These are phyloP conservation scores for Mustela lutreola DNA, from an alignment of 2,113 vertebrate genomes.

Conservation along the genomic window DNA sequence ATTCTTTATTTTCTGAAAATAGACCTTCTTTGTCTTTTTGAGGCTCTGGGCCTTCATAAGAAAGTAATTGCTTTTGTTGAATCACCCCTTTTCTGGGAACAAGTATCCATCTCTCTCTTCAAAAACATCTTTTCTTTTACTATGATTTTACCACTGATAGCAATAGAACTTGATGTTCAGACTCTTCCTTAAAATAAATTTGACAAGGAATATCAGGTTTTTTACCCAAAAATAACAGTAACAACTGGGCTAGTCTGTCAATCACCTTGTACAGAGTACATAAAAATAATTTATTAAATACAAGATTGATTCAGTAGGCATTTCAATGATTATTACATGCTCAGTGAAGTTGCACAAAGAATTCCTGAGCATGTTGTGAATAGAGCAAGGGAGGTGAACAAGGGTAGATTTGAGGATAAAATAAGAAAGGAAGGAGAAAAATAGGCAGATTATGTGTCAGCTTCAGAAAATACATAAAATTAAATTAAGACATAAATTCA, in stretches of 20 bases:
- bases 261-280: background rate
- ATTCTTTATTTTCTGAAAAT: conserved; percentile 65
- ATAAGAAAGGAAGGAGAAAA: background rate
- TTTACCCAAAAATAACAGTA: conserved; percentile 37
- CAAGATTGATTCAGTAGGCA: background rate
- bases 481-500: background rate
- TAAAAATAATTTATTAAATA: conserved; percentile 31
- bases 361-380: background rate
- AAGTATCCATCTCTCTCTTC: background rate
- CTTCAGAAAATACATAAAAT: background rate
- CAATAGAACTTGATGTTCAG: conserved; percentile 26
- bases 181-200: conserved; percentile 34
- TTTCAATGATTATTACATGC: background rate
- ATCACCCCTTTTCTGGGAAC: conserved; percentile 29
- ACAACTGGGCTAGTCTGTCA: background rate
- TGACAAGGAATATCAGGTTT: conserved; percentile 33
- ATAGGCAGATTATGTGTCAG: background rate
- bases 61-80: conserved; percentile 77
- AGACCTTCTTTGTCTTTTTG: conserved; percentile 13
- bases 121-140: background rate
- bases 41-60: conserved; percentile 43
- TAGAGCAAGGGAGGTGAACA: background rate
- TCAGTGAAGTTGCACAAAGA: background rate
- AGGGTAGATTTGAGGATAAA: background rate
- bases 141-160: background rate